Percentiles rank a stretch among this genome's conserved stretches.
phyloP scores from a whole-genome alignment of 2,113 vertebrate genomes.

The Pelvicachromis taeniatus region DNA sequence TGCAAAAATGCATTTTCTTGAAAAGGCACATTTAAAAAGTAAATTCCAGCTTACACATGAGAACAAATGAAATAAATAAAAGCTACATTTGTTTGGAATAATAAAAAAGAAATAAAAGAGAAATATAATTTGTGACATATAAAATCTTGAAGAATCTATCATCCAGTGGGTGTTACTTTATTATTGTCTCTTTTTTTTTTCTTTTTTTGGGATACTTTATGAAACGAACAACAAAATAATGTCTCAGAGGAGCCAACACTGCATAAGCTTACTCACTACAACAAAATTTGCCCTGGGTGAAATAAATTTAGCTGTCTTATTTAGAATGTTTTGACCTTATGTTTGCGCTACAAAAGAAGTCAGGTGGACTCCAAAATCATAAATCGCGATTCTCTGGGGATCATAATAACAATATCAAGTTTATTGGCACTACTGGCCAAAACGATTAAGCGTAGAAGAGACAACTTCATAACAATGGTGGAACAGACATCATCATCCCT shows the following conservation, averaged over 20 bases:
- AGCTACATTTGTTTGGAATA: background rate
- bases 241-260: background rate
- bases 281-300: background rate
- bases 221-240: background rate
- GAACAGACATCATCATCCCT: background rate
- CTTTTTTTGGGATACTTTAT: background rate
- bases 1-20: background rate
- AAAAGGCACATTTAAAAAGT: background rate
- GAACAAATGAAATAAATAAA: background rate
- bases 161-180: background rate
- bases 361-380: background rate
- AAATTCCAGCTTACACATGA: background rate
- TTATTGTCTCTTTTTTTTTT: background rate
- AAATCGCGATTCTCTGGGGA: background rate
- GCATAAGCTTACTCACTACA: background rate
- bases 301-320: background rate
- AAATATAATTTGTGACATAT: background rate
- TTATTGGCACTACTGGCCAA: background rate
- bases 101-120: background rate
- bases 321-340: background rate
- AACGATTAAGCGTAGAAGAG: background rate
- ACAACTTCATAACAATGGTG: background rate
- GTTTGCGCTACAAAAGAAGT: background rate
- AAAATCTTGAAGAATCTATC: background rate
- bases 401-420: background rate